Conservation (phyloP, 1,140 invertebrate species). For the Drosophila lacertosa region DNA sequence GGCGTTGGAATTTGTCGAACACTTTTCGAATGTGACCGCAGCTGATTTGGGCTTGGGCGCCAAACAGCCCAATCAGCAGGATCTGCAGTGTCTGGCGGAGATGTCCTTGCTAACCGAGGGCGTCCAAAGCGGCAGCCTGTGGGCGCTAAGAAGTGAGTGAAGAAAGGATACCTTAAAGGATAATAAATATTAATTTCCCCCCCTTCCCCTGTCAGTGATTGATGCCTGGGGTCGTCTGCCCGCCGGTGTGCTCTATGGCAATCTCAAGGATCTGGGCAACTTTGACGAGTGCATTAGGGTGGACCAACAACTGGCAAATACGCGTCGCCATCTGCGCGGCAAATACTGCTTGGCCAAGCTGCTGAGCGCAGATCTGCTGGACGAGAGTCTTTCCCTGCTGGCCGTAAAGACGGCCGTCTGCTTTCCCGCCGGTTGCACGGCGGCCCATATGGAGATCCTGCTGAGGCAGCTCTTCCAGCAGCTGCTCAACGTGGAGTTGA, state of each 20-base stretch:
- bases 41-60: constrained; percentile 4
- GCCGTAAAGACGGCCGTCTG: constrained; percentile 45
- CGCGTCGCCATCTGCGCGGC: constrained; percentile 25
- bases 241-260: constrained; percentile 52
- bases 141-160: constrained; percentile 46
- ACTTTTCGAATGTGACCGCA: constrained; percentile 31
- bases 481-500: constrained; percentile 19
- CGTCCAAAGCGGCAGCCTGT: constrained; percentile 18
- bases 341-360: constrained; percentile 57
- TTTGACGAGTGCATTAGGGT: constrained; percentile 59
- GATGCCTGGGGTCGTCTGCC: constrained; percentile 68
- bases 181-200: not conserved
- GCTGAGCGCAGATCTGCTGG: not conserved
- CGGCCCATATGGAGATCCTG: constrained; percentile 32
- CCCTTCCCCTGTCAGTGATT: constrained; percentile 46
- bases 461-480: constrained; percentile 35
- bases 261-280: constrained; percentile 62
- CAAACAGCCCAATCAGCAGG: constrained; percentile 21
- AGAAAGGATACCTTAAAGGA: too few relatives aligned
- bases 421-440: constrained; percentile 51
- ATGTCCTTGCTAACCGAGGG: constrained; percentile 21
- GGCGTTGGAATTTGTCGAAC: constrained; percentile 38
- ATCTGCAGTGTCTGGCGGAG: constrained; percentile 46
- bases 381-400: too few relatives aligned
- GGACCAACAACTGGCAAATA: constrained; percentile 1